Conservation (phyloP, 2,888 invertebrate genomes). For the Synergus itoensis region DNA sequence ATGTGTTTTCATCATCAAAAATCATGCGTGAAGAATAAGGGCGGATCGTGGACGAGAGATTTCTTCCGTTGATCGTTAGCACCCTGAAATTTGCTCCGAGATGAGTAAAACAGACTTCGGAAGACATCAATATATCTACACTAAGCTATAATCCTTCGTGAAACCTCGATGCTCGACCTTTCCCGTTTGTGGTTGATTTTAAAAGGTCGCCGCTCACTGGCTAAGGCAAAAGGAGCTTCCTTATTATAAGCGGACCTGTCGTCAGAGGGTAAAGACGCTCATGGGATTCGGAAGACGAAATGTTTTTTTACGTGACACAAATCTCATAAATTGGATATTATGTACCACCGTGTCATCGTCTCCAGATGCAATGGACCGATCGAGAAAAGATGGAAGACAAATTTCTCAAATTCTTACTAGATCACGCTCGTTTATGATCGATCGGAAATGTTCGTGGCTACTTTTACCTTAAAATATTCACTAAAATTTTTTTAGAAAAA, state of each 20-base stretch:
- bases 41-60: slow-evolving; percentile 21
- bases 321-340: slow-evolving; percentile 24
- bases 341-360: slow-evolving; percentile 29
- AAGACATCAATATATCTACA: slow-evolving; percentile 30
- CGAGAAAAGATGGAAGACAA: slow-evolving; percentile 2
- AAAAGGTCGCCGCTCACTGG: slow-evolving; percentile 2
- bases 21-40: slow-evolving; percentile 24
- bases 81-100: not conserved
- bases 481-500: too few species aligned
- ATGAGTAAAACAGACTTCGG: slow-evolving; percentile 33
- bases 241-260: slow-evolving; percentile 9
- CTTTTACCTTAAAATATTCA: not conserved
- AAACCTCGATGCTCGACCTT: not conserved
- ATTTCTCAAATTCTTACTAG: slow-evolving; percentile 10
- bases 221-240: not conserved
- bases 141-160: not conserved
- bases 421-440: slow-evolving; percentile 29
- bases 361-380: slow-evolving; percentile 9
- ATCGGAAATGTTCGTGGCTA: slow-evolving; percentile 30
- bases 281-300: slow-evolving; percentile 18
- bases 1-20: slow-evolving; percentile 5
- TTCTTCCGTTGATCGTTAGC: slow-evolving; percentile 12
- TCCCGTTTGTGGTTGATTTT: not conserved
- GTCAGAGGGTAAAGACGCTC: not conserved
- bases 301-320: slow-evolving; percentile 38